phyloP scores from a whole-genome alignment of 2,113 vertebrate species.

The Panthera leo region DNA sequence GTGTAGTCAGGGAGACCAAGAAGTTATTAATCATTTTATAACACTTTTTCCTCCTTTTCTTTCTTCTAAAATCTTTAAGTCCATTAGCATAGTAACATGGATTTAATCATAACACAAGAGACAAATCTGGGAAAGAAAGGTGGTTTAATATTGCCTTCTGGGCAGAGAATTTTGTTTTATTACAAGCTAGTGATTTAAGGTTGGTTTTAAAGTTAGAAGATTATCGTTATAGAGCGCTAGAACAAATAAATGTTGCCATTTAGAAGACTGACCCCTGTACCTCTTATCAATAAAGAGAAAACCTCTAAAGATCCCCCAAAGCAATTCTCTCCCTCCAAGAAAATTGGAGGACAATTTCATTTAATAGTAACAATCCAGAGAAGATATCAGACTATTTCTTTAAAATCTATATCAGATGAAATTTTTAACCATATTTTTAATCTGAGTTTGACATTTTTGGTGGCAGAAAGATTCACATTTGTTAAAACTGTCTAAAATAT shows the following conservation, averaged over 20 bases:
- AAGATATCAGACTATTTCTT: not conserved
- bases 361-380: not conserved
- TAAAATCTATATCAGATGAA: not conserved
- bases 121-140: not conserved
- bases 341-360: not conserved
- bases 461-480: not conserved
- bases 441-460: not conserved
- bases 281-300: not conserved
- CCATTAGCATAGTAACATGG: not conserved
- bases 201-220: not conserved
- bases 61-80: conserved; percentile 19
- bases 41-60: not conserved
- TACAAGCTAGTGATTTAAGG: not conserved
- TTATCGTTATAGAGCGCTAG: not conserved
- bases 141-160: not conserved
- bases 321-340: not conserved
- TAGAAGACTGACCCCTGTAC: not conserved
- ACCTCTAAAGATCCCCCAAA: not conserved
- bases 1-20: not conserved
- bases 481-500: not conserved
- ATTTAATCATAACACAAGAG: not conserved
- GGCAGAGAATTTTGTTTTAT: not conserved
- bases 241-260: not conserved
- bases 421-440: not conserved
- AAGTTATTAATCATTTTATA: not conserved